Base-by-base conservation (phyloP, 2,797 vertebrate species). In the Numenius phaeopus region DNA sequence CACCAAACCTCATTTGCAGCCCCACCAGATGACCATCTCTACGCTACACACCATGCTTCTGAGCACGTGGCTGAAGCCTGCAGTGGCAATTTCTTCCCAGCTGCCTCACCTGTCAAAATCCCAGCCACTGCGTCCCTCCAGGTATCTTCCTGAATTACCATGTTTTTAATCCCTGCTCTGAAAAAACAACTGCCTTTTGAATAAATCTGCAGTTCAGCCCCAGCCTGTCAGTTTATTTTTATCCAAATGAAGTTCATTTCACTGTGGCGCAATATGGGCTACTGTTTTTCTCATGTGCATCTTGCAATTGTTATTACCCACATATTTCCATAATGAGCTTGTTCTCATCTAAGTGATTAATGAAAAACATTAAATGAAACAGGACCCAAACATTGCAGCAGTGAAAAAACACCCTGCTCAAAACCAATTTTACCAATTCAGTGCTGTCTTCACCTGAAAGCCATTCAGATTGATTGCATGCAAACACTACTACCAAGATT, bases 41-140 rank as follows among this genome's bases (percentile, higher is more conserved):
- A 24, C 0, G 0, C 22, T 32, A 52, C 50, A 30, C 12, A 59
- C 5, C 1, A 0, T 2, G 3, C 32, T 57, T 86, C 71, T 24
- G 65, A 59, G 40, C 14, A 50, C 0, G 0, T 7, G 9, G 44
- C 20, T 61, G n/a, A 75, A 5, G 7, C 18, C 8, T 27, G 27
- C 22, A 66, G 24, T 3, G 20, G 15, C 22, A 7, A 39, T 50
- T 75, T 78, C 32, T 90, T 86, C 32, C 26, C 24, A 40, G 20
- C 16, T 57, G 27, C 30, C 32, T 65, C 17, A 76, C 6, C 11
- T 46, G 13, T 10, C 26, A 62, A 58, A 84, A 70, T 47, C 37
- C 12, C 24, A 89, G 30, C 27, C 55, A 79, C 40, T 1, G 2
- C 7, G 22, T n/a, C 3, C 5, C 40, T 44, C 13, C 26, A 82